phyloP scores from a whole-genome alignment of 1,140 invertebrate species.

The Apis cerana region DNA sequence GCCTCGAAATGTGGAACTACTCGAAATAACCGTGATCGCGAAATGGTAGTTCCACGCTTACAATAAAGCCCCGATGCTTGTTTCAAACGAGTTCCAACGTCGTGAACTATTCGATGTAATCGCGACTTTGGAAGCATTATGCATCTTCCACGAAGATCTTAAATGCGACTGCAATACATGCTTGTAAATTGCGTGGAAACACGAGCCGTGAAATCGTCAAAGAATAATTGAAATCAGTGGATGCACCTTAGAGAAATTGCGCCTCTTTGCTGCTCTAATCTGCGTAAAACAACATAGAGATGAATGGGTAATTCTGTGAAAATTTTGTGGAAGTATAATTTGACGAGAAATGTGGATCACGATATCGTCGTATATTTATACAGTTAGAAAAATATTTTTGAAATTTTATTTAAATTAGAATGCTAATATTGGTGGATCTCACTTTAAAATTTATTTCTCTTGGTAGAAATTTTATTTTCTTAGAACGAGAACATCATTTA shows the following conservation, averaged over 20 bases:
- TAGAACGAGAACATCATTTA: too few relatives aligned
- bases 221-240: background rate
- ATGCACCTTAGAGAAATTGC: background rate
- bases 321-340: too few relatives aligned
- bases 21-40: conserved; percentile 38
- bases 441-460: too few relatives aligned
- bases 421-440: too few relatives aligned
- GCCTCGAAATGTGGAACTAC: background rate
- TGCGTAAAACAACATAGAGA: too few relatives aligned
- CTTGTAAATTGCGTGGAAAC: conserved; percentile 21
- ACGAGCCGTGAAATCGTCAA: background rate
- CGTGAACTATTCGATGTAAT: conserved; percentile 44
- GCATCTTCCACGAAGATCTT: conserved; percentile 17
- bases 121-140: conserved; percentile 20
- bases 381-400: too few relatives aligned
- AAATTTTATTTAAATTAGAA: too few relatives aligned
- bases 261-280: too few relatives aligned
- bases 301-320: too few relatives aligned
- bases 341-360: too few relatives aligned
- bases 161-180: background rate
- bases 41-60: conserved; percentile 22
- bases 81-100: conserved; percentile 36
- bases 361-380: too few relatives aligned
- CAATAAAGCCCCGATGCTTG: conserved; percentile 41
- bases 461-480: too few relatives aligned